phyloP scores from a whole-genome alignment of 2,888 invertebrate species.

The Gastrophysa polygoni region DNA sequence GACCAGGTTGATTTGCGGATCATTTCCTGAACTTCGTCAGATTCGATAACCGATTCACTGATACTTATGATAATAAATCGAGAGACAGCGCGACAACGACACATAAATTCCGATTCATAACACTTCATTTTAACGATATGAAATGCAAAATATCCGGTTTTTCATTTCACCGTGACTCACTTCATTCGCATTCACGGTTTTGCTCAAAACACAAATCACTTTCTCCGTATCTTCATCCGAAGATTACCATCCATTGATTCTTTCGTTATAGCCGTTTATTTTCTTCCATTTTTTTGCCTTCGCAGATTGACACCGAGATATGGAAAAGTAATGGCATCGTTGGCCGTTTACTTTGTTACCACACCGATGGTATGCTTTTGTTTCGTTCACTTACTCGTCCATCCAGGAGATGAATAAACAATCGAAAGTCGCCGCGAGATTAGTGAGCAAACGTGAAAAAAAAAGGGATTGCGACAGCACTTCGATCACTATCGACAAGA shows the following conservation, averaged over 20 bases:
- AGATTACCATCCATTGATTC: conserved; percentile 13
- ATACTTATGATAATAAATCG: background rate
- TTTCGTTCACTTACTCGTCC: background rate
- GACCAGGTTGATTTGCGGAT: background rate
- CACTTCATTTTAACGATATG: conserved; percentile 15
- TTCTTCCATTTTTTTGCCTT: background rate
- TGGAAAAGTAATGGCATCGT: conserved; percentile 12
- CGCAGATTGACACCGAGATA: conserved; percentile 17
- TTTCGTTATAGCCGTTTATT: conserved; percentile 6
- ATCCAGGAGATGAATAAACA: conserved; percentile 5
- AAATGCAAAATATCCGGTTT: conserved; percentile 21
- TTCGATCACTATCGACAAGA: no score
- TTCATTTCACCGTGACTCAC: conserved; percentile 15
- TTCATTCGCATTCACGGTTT: conserved; percentile 16
- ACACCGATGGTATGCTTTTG: conserved; percentile 11
- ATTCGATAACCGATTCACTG: no score
- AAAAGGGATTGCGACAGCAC: no score
- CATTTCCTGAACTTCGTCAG: conserved; percentile 1
- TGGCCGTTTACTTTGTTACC: background rate
- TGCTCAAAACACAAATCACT: conserved; percentile 18
- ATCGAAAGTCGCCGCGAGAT: conserved; percentile 12
- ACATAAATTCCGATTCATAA: conserved; percentile 3
- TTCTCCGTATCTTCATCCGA: conserved; percentile 17
- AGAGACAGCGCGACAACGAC: background rate
- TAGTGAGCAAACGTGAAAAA: background rate